Conservation (phyloP, 2,113 vertebrate species). For the Trachemys scripta region DNA sequence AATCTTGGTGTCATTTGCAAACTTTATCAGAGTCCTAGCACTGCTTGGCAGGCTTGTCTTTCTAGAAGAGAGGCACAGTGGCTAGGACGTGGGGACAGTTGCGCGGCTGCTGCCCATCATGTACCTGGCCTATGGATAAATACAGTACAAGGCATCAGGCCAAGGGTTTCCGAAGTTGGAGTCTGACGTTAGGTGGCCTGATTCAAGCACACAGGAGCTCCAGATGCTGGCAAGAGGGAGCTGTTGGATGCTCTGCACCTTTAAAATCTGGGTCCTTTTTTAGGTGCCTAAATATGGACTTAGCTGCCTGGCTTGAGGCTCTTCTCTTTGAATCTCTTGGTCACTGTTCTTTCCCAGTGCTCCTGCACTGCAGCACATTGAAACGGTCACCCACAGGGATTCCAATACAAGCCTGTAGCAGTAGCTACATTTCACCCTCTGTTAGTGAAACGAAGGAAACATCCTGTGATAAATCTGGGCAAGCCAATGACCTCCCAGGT, state of each 20-base stretch:
- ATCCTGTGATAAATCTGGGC: not conserved
- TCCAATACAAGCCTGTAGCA: too few relatives aligned
- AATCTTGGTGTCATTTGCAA: not conserved
- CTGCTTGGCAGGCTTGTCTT: not conserved
- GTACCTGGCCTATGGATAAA: not conserved
- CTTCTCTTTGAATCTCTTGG: not conserved
- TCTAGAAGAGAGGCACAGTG: not conserved
- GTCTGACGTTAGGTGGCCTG: not conserved
- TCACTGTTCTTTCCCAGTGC: not conserved
- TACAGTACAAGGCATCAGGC: not conserved
- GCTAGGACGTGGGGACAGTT: not conserved
- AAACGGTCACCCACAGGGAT: not conserved
- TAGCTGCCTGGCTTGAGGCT: not conserved
- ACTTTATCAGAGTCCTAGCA: not conserved
- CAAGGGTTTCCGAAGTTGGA: too few relatives aligned
- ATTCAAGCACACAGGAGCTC: not conserved
- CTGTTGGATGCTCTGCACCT: not conserved
- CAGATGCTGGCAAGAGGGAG: not conserved
- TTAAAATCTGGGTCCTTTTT: not conserved
- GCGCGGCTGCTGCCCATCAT: not conserved
- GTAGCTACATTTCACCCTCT: too few relatives aligned
- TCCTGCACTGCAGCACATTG: not conserved
- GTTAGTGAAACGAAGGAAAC: not conserved
- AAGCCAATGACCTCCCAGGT: not conserved
- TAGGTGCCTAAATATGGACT: not conserved